A percentile compares a stretch with the other conserved stretches of the same genome.
Conservation (phyloP, 2,797 vertebrate species). For the Pseudomugil gertrudae region DNA sequence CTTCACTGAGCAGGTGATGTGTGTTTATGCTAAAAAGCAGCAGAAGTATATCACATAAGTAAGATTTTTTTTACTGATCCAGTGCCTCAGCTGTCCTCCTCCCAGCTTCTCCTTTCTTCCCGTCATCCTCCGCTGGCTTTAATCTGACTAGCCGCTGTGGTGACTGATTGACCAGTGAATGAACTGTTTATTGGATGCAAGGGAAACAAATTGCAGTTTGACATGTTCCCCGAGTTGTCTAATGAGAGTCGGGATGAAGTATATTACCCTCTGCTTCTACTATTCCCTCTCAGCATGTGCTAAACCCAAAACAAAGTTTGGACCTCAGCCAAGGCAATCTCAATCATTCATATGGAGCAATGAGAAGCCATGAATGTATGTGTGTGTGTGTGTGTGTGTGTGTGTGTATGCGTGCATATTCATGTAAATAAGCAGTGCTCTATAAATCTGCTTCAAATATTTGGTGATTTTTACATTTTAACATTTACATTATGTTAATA, state of each 20-base stretch:
- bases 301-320: conserved; percentile 79
- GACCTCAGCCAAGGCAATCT: conserved; percentile 79
- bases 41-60: conserved; percentile 22
- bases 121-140: conserved; percentile 75
- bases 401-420: not conserved
- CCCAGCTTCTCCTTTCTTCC: conserved; percentile 62
- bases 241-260: conserved; percentile 83
- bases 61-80: conserved; percentile 30
- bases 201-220: conserved; percentile 86
- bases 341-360: conserved; percentile 65
- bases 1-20: conserved; percentile 17
- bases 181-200: conserved; percentile 88
- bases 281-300: conserved; percentile 71
- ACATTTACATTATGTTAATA: not conserved
- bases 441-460: conserved; percentile 18
- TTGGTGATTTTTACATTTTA: no score
- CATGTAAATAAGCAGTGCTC: conserved; percentile 16
- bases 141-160: conserved; percentile 80
- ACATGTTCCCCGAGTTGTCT: conserved; percentile 80
- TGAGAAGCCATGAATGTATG: conserved; percentile 14
- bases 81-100: conserved; percentile 42
- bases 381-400: not conserved
- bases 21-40: conserved; percentile 29
- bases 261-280: conserved; percentile 70
- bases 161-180: conserved; percentile 87